Evolutionary conservation across 2,888 invertebrate species (phyloP).

Genomic region (Stegophylla sp.): DNA sequence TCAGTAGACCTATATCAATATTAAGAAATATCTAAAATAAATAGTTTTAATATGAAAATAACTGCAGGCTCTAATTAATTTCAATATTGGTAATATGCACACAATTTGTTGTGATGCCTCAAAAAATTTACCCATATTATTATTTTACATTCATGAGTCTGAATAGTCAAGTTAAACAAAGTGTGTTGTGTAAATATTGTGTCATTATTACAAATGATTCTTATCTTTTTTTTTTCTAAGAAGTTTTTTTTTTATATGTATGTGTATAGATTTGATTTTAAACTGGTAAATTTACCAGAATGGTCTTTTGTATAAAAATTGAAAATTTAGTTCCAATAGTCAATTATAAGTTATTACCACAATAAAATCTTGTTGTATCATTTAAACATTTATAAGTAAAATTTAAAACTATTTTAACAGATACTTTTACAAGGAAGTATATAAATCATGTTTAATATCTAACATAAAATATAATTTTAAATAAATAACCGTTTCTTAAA

Average conservation of each 20-base stretch:
- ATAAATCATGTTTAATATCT: slow-evolving; percentile 14
- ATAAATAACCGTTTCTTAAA: too few relatives aligned
- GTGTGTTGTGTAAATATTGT: slow-evolving; percentile 6
- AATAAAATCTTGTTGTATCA: slow-evolving; percentile 2
- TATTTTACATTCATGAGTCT: slow-evolving; percentile 4
- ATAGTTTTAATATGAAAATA: slow-evolving; percentile 15
- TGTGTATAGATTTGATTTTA: slow-evolving; percentile 3
- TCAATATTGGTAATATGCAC: slow-evolving; percentile 32
- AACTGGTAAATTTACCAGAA: too few relatives aligned
- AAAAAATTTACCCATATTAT: slow-evolving; percentile 7
- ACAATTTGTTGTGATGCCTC: slow-evolving; percentile 5
- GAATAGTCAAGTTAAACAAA: slow-evolving; percentile 26
- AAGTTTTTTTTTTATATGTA: background rate
- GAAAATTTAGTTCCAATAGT: slow-evolving; percentile 20
- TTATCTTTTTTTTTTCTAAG: background rate
- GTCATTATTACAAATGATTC: too few relatives aligned
- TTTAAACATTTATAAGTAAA: background rate
- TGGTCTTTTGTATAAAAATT: background rate
- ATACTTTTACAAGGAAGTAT: slow-evolving; percentile 30
- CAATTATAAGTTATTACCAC: slow-evolving; percentile 13
- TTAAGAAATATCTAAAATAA: slow-evolving; percentile 45
- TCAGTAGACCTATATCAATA: slow-evolving; percentile 52
- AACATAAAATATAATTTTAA: background rate
- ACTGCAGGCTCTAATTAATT: slow-evolving; percentile 26
- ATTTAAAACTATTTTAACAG: background rate